Conservation (phyloP, 2,888 invertebrate species). For the Orthosia gracilis region DNA sequence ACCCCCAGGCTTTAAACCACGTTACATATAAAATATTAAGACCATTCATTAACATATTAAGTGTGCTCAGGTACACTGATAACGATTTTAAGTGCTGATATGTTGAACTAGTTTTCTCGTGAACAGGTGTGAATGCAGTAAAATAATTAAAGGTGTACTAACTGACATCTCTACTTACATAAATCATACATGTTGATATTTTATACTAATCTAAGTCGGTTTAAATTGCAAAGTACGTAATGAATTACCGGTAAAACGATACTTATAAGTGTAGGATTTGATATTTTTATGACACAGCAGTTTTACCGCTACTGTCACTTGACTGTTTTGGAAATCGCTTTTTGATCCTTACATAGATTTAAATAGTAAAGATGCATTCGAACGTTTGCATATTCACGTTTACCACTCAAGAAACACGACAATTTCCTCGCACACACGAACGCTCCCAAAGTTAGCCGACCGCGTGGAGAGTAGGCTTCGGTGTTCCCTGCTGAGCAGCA, state of each 20-base stretch:
- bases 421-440: too few species aligned
- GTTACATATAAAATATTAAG: slow-evolving; percentile 37
- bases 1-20: slow-evolving; percentile 22
- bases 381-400: too few species aligned
- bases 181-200: slow-evolving; percentile 19
- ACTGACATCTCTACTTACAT: slow-evolving; percentile 20
- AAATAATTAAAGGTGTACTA: slow-evolving; percentile 43
- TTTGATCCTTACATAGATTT: background rate
- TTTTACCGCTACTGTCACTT: background rate
- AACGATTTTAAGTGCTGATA: slow-evolving; percentile 46
- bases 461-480: too few species aligned
- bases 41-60: slow-evolving; percentile 46
- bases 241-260: slow-evolving; percentile 34
- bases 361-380: too few species aligned
- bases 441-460: too few species aligned
- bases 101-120: slow-evolving; percentile 29
- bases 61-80: slow-evolving; percentile 19
- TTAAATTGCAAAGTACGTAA: slow-evolving; percentile 29
- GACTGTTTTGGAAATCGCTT: background rate
- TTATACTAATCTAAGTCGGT: slow-evolving; percentile 25
- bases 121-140: slow-evolving; percentile 49
- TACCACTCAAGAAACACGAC: too few species aligned
- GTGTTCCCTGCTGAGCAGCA: too few species aligned
- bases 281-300: slow-evolving; percentile 6
- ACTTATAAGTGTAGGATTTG: slow-evolving; percentile 24